Evolutionary conservation across 2,113 vertebrate species (phyloP).

Genomic region (Oreochromis aureus): DNA sequence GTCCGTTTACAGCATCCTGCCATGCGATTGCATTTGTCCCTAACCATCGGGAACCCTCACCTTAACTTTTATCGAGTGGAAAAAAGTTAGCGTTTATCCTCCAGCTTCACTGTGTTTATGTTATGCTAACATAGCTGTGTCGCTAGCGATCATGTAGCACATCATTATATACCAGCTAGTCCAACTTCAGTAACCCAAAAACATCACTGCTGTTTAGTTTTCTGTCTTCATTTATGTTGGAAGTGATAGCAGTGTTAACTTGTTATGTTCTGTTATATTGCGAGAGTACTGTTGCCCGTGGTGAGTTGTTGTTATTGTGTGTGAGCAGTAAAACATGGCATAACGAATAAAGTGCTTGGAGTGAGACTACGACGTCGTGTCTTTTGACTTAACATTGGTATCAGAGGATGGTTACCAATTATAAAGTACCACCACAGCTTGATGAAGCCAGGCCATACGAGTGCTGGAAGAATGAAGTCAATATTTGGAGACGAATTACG

Average conservation of each 20-base stretch:
- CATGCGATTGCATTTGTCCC: accelerated
- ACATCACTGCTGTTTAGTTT: not conserved
- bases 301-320: too few relatives aligned
- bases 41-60: not conserved
- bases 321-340: too few relatives aligned
- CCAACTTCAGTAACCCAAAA: not conserved
- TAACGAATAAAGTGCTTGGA: too few relatives aligned
- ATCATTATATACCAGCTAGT: not conserved
- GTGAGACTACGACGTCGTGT: too few relatives aligned
- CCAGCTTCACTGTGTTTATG: not conserved
- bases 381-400: too few relatives aligned
- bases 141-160: not conserved
- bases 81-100: accelerated
- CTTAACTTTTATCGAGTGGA: not conserved
- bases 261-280: too few relatives aligned
- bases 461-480: too few relatives aligned
- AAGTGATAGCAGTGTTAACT: not conserved
- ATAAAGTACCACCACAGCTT: too few relatives aligned
- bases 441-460: too few relatives aligned
- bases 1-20: accelerated
- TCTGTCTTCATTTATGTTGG: not conserved
- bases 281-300: too few relatives aligned
- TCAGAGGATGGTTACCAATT: too few relatives aligned
- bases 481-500: too few relatives aligned
- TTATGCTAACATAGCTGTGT: not conserved